Evolutionary conservation across 2,888 invertebrate genomes (phyloP).

Genomic region (Oscheius sp.): DNA sequence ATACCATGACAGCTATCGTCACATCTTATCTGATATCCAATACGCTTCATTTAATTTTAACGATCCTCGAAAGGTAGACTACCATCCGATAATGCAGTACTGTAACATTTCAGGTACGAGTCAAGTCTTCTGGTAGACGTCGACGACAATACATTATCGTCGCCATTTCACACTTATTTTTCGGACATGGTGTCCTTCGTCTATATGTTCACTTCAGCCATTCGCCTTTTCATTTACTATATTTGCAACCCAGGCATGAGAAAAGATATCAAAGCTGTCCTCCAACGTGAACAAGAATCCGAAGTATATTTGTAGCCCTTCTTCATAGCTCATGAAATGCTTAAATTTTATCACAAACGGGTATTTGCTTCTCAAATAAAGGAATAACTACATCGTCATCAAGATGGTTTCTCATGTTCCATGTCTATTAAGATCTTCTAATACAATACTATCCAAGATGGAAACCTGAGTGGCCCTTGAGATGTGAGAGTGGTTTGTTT

Average conservation of each 20-base stretch:
- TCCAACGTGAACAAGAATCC: constrained; percentile 7
- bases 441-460: neutral
- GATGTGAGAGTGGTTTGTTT: constrained; percentile 1
- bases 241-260: constrained; percentile 68
- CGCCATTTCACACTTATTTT: constrained; percentile 71
- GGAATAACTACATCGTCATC: no score
- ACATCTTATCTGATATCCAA: constrained; percentile 71
- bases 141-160: constrained; percentile 64
- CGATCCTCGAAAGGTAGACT: constrained; percentile 64
- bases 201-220: constrained; percentile 71
- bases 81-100: no score
- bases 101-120: no score
- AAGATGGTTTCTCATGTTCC: neutral
- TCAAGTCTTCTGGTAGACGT: constrained; percentile 50
- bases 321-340: no score
- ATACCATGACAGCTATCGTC: constrained; percentile 72
- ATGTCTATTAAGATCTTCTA: neutral
- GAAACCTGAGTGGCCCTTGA: neutral
- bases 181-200: constrained; percentile 70
- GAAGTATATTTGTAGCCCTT: constrained; percentile 11
- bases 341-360: no score
- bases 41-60: constrained; percentile 67
- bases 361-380: neutral
- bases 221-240: constrained; percentile 71
- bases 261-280: constrained; percentile 45